These are phyloP conservation scores for Galbula dea DNA, from an alignment of 2,113 vertebrate genomes.

Conservation along the genomic window DNA sequence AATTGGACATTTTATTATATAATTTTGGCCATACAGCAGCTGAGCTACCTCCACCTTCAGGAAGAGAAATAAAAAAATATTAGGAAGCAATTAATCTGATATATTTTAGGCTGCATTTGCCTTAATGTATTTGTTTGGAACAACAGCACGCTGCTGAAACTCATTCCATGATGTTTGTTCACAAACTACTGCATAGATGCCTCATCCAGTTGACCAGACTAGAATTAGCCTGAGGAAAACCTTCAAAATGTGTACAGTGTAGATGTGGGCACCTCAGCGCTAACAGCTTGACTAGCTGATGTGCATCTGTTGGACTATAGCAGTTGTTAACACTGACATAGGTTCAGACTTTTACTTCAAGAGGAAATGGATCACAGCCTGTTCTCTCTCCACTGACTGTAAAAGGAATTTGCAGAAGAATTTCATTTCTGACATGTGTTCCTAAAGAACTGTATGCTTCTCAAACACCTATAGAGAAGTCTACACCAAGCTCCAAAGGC, in stretches of 20 bases:
- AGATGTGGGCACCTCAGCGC: not conserved
- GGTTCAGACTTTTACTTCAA: not conserved
- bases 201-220: not conserved
- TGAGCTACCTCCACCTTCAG: not conserved
- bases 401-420: not conserved
- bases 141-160: not conserved
- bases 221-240: not conserved
- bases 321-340: not conserved
- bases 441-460: not conserved
- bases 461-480: not conserved
- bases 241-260: not conserved
- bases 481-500: not conserved
- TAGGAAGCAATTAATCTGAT: not conserved
- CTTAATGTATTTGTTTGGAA: not conserved
- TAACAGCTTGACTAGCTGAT: not conserved
- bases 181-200: not conserved
- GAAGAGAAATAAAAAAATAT: not conserved
- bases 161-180: not conserved
- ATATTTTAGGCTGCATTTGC: not conserved
- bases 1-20: not conserved
- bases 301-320: not conserved
- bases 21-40: not conserved
- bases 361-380: not conserved
- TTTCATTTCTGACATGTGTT: not conserved
- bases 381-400: not conserved